These are phyloP conservation scores for Notamacropus eugenii DNA, from an alignment of 2,797 vertebrate genomes.

Conservation along the genomic window DNA sequence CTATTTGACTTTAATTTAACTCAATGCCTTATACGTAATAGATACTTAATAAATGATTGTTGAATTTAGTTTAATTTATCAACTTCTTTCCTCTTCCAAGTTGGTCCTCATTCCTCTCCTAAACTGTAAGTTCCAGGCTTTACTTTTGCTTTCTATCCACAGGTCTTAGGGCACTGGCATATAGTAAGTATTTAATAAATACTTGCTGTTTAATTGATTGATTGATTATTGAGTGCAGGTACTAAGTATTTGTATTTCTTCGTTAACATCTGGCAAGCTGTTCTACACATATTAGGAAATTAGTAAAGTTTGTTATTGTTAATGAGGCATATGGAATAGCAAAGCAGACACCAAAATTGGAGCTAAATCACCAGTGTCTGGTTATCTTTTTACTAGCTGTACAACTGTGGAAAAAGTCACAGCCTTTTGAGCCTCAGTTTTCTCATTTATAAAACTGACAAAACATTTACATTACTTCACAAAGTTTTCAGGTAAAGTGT, in stretches of 20 bases:
- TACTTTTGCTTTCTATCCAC: not conserved
- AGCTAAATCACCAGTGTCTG: not conserved
- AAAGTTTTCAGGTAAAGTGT: not conserved
- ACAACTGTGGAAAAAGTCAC: not conserved
- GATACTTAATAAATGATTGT: not conserved
- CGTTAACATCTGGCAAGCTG: not conserved
- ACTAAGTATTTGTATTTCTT: not conserved
- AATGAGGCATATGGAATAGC: not conserved
- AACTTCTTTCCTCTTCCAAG: not conserved
- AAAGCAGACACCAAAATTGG: not conserved
- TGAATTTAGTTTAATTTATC: not conserved
- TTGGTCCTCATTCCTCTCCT: not conserved
- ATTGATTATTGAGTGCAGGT: not conserved
- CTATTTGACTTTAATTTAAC: not conserved
- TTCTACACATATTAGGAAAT: not conserved
- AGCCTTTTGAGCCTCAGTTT: not conserved
- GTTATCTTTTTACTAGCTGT: not conserved
- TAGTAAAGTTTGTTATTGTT: not conserved
- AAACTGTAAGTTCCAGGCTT: not conserved
- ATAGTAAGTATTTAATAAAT: not conserved
- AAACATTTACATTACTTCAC: not conserved
- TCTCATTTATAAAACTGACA: not conserved
- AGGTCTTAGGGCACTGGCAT: not conserved
- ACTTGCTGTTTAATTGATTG: not conserved
- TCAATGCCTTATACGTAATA: not conserved